Percentiles rank a stretch among this genome's conserved stretches.
Conservation (phyloP, 2,888 invertebrate species). For the Catocala nupta region DNA sequence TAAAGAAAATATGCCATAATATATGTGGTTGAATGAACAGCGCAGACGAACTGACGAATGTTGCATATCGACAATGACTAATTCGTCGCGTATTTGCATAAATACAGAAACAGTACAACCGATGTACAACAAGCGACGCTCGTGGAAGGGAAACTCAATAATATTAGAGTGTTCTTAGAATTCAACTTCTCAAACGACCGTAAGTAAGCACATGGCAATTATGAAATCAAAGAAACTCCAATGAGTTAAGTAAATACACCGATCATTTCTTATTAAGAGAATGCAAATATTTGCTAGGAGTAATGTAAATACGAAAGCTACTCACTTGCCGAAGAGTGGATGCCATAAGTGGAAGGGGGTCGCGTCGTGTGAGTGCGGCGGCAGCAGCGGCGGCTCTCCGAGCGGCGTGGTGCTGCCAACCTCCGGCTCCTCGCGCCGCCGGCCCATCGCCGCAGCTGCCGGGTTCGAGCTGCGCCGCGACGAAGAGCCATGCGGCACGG, state of each 20-base stretch:
- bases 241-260: slow-evolving; percentile 36
- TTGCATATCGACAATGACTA: slow-evolving; percentile 18
- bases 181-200: slow-evolving; percentile 26
- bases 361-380: slow-evolving; percentile 80
- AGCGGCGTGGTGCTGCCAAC: slow-evolving; percentile 89
- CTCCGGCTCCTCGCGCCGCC: slow-evolving; percentile 87
- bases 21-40: slow-evolving; percentile 15
- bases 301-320: slow-evolving; percentile 40
- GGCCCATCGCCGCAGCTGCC: slow-evolving; percentile 77
- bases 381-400: slow-evolving; percentile 78
- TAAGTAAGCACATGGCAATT: slow-evolving; percentile 28
- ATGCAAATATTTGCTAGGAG: slow-evolving; percentile 42
- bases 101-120: slow-evolving; percentile 13
- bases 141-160: slow-evolving; percentile 7
- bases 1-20: not conserved
- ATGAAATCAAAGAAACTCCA: slow-evolving; percentile 39
- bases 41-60: slow-evolving; percentile 1
- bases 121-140: slow-evolving; percentile 1
- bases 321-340: slow-evolving; percentile 95
- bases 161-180: slow-evolving; percentile 29
- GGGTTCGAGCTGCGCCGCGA: slow-evolving; percentile 64
- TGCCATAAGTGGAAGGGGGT: slow-evolving; percentile 93
- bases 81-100: slow-evolving; percentile 21
- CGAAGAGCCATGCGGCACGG: slow-evolving; percentile 59
- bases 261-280: slow-evolving; percentile 30